Evolutionary conservation across 2,888 invertebrate genomes (phyloP).

Genomic region (Thera britannica): DNA sequence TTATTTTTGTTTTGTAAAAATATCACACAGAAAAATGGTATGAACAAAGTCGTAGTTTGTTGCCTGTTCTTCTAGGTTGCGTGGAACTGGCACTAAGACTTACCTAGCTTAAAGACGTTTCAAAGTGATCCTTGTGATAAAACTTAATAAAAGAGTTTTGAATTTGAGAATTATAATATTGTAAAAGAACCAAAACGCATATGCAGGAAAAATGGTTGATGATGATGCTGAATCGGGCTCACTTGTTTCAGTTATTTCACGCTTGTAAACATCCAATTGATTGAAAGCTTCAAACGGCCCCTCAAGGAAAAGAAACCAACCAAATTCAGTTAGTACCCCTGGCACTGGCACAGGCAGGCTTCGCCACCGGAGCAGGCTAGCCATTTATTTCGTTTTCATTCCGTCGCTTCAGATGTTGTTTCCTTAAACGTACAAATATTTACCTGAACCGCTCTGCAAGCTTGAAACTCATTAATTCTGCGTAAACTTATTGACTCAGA

Average conservation of each 20-base stretch:
- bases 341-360: too few relatives aligned
- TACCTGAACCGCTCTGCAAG: conserved; percentile 10
- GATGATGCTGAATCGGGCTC: background rate
- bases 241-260: conserved; percentile 8
- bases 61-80: too few relatives aligned
- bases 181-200: too few relatives aligned
- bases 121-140: too few relatives aligned
- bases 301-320: conserved; percentile 19
- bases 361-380: conserved; percentile 7
- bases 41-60: too few relatives aligned
- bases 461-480: conserved; percentile 34
- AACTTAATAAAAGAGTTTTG: too few relatives aligned
- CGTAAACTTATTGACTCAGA: conserved; percentile 34
- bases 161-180: too few relatives aligned
- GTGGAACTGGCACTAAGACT: too few relatives aligned
- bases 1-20: too few relatives aligned
- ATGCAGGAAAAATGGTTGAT: background rate
- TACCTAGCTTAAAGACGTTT: too few relatives aligned
- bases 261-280: conserved; percentile 9
- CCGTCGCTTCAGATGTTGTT: conserved; percentile 11
- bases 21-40: too few relatives aligned
- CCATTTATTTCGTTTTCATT: conserved; percentile 14
- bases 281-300: conserved; percentile 15
- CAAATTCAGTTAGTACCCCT: conserved; percentile 17
- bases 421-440: conserved; percentile 21